Percentiles rank a stretch among this genome's conserved stretches.
phyloP scores from a whole-genome alignment of 2,888 invertebrate species.

The Tetropium fuscum region DNA sequence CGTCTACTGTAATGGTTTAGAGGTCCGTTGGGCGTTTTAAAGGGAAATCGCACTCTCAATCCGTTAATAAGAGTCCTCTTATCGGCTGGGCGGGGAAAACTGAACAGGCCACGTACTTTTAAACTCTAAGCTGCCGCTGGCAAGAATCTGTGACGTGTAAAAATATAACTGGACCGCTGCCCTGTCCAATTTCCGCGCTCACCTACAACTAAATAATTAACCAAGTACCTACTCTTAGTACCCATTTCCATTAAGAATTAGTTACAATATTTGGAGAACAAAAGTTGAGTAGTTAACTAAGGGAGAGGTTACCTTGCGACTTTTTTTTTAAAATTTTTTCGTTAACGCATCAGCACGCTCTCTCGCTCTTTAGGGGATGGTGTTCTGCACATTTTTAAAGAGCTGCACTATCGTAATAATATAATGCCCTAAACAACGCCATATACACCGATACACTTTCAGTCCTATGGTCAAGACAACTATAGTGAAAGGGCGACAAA shows the following conservation, averaged over 20 bases:
- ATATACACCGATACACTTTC: slow-evolving; percentile 29
- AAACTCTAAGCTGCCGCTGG: too few relatives aligned
- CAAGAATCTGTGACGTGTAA: too few relatives aligned
- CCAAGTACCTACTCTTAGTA: slow-evolving; percentile 47
- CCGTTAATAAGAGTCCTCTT: background rate
- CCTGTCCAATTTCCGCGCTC: slow-evolving; percentile 17
- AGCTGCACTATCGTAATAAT: slow-evolving; percentile 34
- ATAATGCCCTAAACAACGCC: slow-evolving; percentile 30
- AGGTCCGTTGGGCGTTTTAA: too few relatives aligned
- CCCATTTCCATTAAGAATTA: slow-evolving; percentile 49
- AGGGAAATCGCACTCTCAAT: slow-evolving; percentile 11
- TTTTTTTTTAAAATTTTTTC: slow-evolving; percentile 20
- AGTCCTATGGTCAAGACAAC: slow-evolving; percentile 25
- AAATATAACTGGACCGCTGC: too few relatives aligned
- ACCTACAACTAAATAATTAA: slow-evolving; percentile 36
- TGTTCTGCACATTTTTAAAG: slow-evolving; percentile 33
- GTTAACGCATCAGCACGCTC: slow-evolving; percentile 20
- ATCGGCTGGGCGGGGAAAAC: too few relatives aligned
- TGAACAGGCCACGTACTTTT: too few relatives aligned
- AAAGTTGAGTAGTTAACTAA: slow-evolving; percentile 31
- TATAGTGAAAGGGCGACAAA: slow-evolving; percentile 35
- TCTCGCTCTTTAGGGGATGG: slow-evolving; percentile 22
- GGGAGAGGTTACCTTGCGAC: slow-evolving; percentile 32
- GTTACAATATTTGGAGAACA: slow-evolving; percentile 11
- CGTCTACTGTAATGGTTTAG: too few relatives aligned